phyloP scores from a whole-genome alignment of 2,797 vertebrate species.

The Otolemur crassicaudatus region DNA sequence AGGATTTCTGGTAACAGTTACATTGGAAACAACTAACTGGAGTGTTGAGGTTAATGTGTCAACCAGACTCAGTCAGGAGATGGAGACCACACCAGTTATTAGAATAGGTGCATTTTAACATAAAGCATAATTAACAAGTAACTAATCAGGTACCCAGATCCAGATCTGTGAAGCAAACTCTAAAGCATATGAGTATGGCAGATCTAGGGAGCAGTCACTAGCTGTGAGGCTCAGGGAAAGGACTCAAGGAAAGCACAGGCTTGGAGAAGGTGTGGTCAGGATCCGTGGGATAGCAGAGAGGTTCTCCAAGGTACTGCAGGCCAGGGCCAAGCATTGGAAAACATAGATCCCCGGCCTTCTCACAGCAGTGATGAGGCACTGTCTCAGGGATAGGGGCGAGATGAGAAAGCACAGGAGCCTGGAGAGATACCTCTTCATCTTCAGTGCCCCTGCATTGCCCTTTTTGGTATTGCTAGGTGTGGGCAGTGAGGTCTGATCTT shows the following conservation, averaged over 20 bases:
- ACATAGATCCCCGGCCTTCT: accelerated
- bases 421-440: background rate
- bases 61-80: background rate
- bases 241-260: background rate
- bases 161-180: background rate
- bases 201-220: too few species aligned
- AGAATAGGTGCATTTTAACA: background rate
- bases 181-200: background rate
- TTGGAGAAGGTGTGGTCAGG: background rate
- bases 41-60: background rate
- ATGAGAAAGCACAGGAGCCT: background rate
- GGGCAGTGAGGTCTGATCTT: background rate
- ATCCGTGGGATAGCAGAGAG: background rate
- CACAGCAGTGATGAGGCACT: background rate
- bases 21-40: background rate
- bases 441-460: background rate
- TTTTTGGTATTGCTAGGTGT: background rate
- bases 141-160: background rate
- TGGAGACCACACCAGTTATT: background rate
- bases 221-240: background rate
- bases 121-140: background rate
- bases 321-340: background rate
- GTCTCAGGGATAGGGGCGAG: background rate
- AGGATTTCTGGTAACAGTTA: background rate
- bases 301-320: background rate